phyloP scores from a whole-genome alignment of 2,888 invertebrate genomes.

The Oeneis ivallda region DNA sequence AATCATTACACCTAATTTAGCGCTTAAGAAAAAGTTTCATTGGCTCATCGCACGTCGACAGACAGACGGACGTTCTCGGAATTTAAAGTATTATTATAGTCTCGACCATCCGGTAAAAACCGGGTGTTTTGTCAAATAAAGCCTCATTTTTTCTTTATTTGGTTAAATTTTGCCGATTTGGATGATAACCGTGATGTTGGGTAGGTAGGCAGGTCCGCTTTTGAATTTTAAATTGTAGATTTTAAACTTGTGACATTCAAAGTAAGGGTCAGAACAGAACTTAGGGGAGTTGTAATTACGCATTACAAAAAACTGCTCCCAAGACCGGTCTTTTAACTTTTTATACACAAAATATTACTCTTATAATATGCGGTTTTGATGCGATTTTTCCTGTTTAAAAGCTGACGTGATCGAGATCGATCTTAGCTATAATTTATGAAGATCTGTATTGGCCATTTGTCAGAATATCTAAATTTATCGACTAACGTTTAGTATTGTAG shows the following conservation, averaged over 20 bases:
- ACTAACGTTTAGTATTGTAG: no score
- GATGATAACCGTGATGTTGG: constrained; percentile 8
- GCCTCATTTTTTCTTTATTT: constrained; percentile 14
- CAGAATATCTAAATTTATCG: no score
- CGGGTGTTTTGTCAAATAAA: constrained; percentile 17
- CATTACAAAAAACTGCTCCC: not conserved
- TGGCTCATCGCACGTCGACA: constrained; percentile 3
- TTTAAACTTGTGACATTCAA: constrained; percentile 7
- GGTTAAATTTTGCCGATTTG: constrained; percentile 8
- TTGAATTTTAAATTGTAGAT: constrained; percentile 17
- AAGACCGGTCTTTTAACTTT: no score
- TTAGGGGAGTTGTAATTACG: constrained; percentile 2
- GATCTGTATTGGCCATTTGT: no score
- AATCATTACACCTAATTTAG: constrained; percentile 25
- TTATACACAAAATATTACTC: no score
- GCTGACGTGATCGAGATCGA: no score
- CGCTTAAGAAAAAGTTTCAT: constrained; percentile 20
- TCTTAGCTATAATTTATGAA: no score
- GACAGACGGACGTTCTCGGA: constrained; percentile 4
- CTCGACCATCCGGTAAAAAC: constrained; percentile 15
- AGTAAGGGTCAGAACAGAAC: no score
- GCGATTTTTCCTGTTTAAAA: no score
- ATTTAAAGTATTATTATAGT: constrained; percentile 16
- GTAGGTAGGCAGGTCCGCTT: not conserved
- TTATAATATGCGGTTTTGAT: no score